These are phyloP conservation scores for Leptopilina myrica DNA, from an alignment of 2,888 invertebrate species.

Conservation along the genomic window DNA sequence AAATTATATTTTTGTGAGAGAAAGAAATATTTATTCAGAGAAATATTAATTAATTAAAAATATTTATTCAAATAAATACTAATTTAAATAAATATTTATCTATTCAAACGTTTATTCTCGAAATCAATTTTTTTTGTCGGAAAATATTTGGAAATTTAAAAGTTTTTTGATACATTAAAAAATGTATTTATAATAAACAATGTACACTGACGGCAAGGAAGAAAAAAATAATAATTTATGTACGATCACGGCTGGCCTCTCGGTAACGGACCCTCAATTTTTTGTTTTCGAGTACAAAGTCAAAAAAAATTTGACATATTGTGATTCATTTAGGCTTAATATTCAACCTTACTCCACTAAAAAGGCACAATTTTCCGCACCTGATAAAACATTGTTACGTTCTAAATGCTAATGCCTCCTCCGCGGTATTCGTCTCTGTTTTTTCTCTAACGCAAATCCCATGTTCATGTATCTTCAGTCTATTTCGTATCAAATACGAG, in stretches of 20 bases:
- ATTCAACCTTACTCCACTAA: conserved; percentile 74
- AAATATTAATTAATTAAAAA: too few species aligned
- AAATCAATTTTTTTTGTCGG: too few species aligned
- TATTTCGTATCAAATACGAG: conserved; percentile 42
- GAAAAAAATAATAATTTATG: conserved; percentile 44
- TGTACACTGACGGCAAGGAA: conserved; percentile 44
- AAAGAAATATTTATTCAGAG: neutral
- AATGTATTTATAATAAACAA: too few species aligned
- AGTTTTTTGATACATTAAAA: conserved; percentile 18
- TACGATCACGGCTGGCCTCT: conserved; percentile 45
- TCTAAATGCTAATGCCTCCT: conserved; percentile 61
- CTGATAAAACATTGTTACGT: conserved; percentile 69
- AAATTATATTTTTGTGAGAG: neutral
- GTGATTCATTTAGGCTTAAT: conserved; percentile 71
- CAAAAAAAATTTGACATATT: conserved; percentile 47
- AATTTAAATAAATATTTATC: too few species aligned
- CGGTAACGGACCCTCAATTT: conserved; percentile 53
- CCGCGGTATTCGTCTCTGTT: conserved; percentile 31
- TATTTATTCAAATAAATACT: too few species aligned
- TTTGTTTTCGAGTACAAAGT: conserved; percentile 56
- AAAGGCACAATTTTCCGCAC: conserved; percentile 76
- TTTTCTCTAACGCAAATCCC: conserved; percentile 34
- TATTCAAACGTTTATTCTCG: too few species aligned
- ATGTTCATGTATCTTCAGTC: conserved; percentile 40
- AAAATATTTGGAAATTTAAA: neutral